Evolutionary conservation across 2,113 vertebrate species (phyloP).

Genomic region (Tragulus kanchil): DNA sequence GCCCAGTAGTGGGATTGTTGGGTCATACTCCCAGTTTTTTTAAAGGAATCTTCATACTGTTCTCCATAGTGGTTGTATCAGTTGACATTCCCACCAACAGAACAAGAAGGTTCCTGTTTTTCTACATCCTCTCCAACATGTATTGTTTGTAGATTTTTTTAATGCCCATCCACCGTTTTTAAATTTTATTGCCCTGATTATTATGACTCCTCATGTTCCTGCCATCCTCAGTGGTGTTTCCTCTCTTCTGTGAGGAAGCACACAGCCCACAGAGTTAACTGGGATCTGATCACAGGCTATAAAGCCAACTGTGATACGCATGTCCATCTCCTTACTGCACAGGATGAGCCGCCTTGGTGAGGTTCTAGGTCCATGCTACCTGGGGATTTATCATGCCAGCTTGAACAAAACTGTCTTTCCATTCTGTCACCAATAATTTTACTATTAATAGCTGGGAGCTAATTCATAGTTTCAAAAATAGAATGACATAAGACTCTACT

Average conservation of each 20-base stretch:
- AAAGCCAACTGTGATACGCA: background rate
- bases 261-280: background rate
- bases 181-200: background rate
- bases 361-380: background rate
- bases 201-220: background rate
- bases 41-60: background rate
- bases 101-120: background rate
- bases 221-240: background rate
- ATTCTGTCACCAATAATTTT: background rate
- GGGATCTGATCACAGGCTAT: rapidly evolving
- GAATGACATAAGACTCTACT: background rate
- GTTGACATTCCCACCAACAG: background rate
- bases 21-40: background rate
- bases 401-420: background rate
- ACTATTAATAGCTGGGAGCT: background rate
- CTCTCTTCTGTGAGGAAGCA: background rate
- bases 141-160: background rate
- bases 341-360: background rate
- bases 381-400: background rate
- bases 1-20: background rate
- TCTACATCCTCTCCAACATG: background rate
- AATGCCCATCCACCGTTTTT: background rate
- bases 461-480: conserved; percentile 25
- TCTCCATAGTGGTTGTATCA: background rate
- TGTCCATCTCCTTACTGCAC: background rate